Base-by-base conservation (phyloP, 2,797 vertebrate genomes). In the Merluccius polli region DNA sequence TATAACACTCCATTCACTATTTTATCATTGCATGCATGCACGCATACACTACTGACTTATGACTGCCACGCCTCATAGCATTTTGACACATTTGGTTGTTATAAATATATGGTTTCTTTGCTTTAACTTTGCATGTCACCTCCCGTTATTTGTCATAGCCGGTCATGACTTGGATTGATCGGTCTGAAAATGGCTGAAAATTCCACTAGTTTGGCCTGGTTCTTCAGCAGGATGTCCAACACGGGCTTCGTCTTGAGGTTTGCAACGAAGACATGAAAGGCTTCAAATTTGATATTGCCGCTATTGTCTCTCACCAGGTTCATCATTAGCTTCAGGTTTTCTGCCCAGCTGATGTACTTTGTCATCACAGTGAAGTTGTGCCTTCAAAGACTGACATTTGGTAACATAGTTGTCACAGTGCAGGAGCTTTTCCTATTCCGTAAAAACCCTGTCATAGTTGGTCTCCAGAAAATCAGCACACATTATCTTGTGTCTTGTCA, bases 241-340 rank as follows among this genome's bases (percentile, higher is more conserved):
- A 95, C 93, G 0, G 94, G 93, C 88, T 95, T 94, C 11, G 94
- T 94, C 88, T 95, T 95, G 72, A 94, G 93, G 85, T 95, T 95
- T 15, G 94, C 94, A 76, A 95, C 94, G 73, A 95, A 95, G 48
- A 95, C 94, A 32, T 95, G 94, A 86, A 95, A 95, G 0, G 94
- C 94, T 87, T 95, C 94, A 77, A 95, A 95, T 86, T 95, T 94
- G 89, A 95, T 95, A 86, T 95, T 95, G 76, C 94, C 91, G 88
- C 94, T 95, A 88, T 95, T 94, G 87, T 95, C 94, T 84, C 92
- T 89, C 1, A 95, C 86, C 88, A 95, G 29, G 90, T 95, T 95
- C 94, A 95, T 95, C 94, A 95, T 95, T 80, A 95, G 91, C 86
- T 95, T 95, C 81, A 95, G 79, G 88, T 95, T 95, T 81, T 95